A percentile compares a stretch with the other conserved stretches of the same genome.
Conservation (phyloP, 2,888 invertebrate species). For the Hetaerina titia region DNA sequence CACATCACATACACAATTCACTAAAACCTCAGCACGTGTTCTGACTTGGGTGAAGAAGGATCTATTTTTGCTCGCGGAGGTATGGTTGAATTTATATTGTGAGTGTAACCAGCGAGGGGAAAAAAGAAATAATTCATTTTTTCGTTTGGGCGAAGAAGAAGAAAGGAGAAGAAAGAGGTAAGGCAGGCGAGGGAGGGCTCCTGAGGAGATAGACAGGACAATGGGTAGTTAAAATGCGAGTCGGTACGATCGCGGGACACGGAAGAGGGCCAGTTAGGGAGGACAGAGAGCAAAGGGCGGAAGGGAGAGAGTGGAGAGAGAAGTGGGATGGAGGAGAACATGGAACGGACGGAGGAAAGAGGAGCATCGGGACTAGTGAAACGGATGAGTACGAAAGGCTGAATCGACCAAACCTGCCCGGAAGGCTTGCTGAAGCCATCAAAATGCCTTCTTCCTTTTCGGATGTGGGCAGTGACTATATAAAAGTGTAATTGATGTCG, state of each 20-base stretch:
- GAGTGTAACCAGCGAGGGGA: not conserved
- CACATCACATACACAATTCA: not conserved
- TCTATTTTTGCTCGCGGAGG: not conserved
- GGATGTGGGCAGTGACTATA: not conserved
- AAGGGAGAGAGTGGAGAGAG: not conserved
- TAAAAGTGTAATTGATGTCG: not conserved
- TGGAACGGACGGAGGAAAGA: too few species aligned
- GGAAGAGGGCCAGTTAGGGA: not conserved
- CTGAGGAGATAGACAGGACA: constrained; percentile 44
- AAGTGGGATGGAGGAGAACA: not conserved
- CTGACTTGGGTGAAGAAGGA: not conserved
- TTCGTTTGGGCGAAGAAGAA: constrained; percentile 3
- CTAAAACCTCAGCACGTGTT: not conserved
- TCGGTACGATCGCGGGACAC: constrained; percentile 11
- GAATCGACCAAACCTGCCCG: not conserved
- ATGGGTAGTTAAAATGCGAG: constrained; percentile 62
- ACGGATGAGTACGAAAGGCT: not conserved
- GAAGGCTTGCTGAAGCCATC: too few species aligned
- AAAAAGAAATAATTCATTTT: not conserved
- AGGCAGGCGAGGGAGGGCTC: constrained; percentile 19
- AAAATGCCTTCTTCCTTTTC: too few species aligned
- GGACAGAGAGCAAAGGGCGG: not conserved
- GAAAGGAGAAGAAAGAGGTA: not conserved
- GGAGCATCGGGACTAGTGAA: not conserved
- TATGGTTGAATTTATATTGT: not conserved